Evolutionary conservation across 92 coral and sea anemone species (phyloP), one percentile per base, ranked within the genome.

Genomic region (Siderastrea radians): DNA sequence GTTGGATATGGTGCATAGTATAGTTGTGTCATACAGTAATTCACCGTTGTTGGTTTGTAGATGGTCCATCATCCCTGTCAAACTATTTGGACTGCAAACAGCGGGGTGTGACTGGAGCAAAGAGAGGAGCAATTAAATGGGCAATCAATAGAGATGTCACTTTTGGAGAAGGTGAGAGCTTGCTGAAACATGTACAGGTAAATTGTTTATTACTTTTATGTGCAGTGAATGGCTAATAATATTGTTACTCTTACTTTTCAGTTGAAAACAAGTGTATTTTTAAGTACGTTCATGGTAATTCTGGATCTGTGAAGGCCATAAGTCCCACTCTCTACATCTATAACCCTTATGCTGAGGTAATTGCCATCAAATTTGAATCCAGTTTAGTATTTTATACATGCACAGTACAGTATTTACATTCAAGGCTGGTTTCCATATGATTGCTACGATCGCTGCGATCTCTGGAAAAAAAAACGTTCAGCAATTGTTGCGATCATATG

Each of bases 41-140:
- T 6, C 71, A 74, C 1, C 6, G 3, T 43, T 57, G 5, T 9
- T 69, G 59, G 3, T 19, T 74, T 84, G 68, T 78, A 98, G 99
- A 95, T 83, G 87, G 88, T 62, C 95, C 95, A 74, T 90, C 94
- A 52, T 95, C 99, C 14, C 84, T 98, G 68, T 74, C 96, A 75
- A 98, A 98, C 89, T 98, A 93, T 71, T 88, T 98, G 67, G 98
- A 96, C 88, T 91, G 87, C 78, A 98, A 98, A 74, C 99, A 98
- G 88, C 68, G 99, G 38, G 99, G 98, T 12, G 94, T 94, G 13
- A 91, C 98, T 1, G 93, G 95, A 68, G 98, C 98, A 38, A 96
- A 93, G 73, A 82, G 98, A 91, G 98, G 99, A 44, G 98, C 98
- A 17, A 91, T 98, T 82, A 98, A 98, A 85, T 98, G 99, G 99